Conservation (phyloP, 2,797 vertebrate genomes). For the Natrix natrix region DNA sequence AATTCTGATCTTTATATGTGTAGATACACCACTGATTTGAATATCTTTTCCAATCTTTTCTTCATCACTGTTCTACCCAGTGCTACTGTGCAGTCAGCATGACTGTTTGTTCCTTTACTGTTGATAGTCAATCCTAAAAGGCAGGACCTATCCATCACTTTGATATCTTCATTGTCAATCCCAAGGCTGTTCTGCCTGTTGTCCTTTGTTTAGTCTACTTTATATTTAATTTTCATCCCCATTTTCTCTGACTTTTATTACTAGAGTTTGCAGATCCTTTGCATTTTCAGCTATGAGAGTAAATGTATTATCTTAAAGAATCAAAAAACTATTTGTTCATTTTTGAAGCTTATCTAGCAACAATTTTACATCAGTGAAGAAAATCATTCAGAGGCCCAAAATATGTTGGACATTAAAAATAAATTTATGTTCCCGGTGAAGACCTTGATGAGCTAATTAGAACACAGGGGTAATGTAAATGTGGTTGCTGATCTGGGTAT, state of each 20-base stretch:
- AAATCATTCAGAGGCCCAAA: neutral
- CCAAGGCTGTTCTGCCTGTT: neutral
- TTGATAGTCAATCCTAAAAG: neutral
- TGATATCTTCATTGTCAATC: neutral
- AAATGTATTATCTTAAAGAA: neutral
- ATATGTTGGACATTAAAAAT: neutral
- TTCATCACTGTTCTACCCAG: neutral
- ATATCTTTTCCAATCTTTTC: neutral
- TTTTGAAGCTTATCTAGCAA: neutral
- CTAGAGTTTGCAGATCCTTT: neutral
- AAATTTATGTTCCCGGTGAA: neutral
- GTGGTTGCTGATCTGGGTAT: neutral
- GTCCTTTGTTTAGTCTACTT: neutral
- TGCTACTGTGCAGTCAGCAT: neutral
- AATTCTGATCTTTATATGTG: neutral
- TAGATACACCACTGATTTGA: neutral
- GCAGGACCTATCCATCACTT: neutral
- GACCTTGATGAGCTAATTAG: neutral
- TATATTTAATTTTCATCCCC: neutral
- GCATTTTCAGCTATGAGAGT: neutral
- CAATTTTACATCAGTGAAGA: neutral
- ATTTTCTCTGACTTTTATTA: neutral
- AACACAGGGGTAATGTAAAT: neutral
- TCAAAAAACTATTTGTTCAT: neutral
- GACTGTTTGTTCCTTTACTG: neutral